phyloP scores from a whole-genome alignment of 2,888 invertebrate genomes.

The Noctua janthe region DNA sequence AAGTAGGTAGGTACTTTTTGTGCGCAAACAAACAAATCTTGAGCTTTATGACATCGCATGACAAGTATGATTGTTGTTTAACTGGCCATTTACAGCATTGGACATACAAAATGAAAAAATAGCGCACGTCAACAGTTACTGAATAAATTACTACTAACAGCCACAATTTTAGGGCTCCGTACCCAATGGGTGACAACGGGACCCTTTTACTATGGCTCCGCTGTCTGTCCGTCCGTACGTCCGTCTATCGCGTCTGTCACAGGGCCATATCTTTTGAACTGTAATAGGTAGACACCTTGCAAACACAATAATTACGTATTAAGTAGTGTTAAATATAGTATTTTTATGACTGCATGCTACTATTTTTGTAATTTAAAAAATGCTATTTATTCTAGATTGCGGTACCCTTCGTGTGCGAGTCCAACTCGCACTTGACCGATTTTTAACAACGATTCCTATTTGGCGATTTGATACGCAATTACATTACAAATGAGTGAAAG shows the following conservation, averaged over 20 bases:
- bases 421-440: not conserved
- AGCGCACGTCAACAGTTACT: slow-evolving; percentile 14
- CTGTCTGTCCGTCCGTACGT: not conserved
- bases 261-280: not conserved
- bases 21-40: slow-evolving; percentile 7
- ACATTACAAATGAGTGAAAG: slow-evolving; percentile 56
- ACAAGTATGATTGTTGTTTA: slow-evolving; percentile 35
- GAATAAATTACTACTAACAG: slow-evolving; percentile 44
- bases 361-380: not conserved
- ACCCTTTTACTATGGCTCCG: not conserved
- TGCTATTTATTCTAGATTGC: no score
- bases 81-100: slow-evolving; percentile 27
- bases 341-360: not conserved
- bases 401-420: not conserved
- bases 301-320: slow-evolving; percentile 1
- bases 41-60: slow-evolving; percentile 32
- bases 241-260: not conserved
- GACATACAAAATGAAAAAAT: slow-evolving; percentile 37
- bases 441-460: slow-evolving; percentile 46
- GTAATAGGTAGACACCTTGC: not conserved
- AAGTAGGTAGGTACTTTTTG: slow-evolving; percentile 9
- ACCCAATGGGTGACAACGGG: not conserved
- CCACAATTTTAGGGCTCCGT: not conserved
- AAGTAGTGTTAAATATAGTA: not conserved
- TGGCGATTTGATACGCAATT: slow-evolving; percentile 54